Evolutionary conservation across 2,113 vertebrate species (phyloP).

Genomic region (Gobio gobio): DNA sequence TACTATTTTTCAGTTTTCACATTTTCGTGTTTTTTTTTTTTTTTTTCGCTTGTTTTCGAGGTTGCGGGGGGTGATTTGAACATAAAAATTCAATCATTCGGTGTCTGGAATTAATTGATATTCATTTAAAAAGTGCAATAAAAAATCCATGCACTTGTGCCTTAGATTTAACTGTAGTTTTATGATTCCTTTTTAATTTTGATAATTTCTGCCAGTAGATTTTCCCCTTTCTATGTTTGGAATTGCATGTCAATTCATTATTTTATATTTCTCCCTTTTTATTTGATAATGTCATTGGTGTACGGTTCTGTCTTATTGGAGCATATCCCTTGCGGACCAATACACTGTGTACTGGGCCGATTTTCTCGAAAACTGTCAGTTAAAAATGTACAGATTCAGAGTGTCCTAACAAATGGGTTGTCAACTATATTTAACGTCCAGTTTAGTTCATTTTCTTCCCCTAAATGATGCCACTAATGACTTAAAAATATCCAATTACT

Average conservation of each 20-base stretch:
- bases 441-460: neutral
- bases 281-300: neutral
- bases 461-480: conserved; percentile 14
- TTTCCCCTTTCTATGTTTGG: neutral
- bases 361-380: conserved; percentile 3
- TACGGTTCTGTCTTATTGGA: neutral
- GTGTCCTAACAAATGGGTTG: neutral
- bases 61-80: neutral
- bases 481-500: neutral
- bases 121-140: conserved; percentile 39
- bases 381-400: neutral
- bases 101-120: neutral
- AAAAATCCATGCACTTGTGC: conserved; percentile 67
- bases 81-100: neutral
- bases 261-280: neutral
- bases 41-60: neutral
- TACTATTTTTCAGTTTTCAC: neutral
- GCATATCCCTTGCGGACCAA: conserved; percentile 24
- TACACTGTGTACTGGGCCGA: conserved; percentile 36
- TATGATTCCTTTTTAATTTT: neutral
- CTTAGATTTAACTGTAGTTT: conserved; percentile 67
- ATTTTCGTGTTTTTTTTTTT: neutral
- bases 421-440: conserved; percentile 2
- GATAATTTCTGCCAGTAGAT: neutral
- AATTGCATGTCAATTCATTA: neutral